phyloP scores from a whole-genome alignment of 2,113 vertebrate genomes.

The Gymnocephalus cernua region DNA sequence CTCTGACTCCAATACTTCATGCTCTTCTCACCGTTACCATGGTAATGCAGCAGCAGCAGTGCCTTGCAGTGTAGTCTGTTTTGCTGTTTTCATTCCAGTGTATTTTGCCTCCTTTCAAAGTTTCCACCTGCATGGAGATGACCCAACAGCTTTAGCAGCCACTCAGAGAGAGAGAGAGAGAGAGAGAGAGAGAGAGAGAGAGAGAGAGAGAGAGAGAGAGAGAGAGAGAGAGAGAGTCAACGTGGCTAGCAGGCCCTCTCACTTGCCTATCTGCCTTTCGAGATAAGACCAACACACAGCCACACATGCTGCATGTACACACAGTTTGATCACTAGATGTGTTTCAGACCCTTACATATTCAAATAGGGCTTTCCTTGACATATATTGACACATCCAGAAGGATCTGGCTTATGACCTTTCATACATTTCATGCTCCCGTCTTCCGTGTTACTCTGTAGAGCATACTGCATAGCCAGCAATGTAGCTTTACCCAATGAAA shows the following conservation, averaged over 20 bases:
- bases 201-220: not conserved
- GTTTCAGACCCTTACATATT: conserved; percentile 8
- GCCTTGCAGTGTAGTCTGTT: conserved; percentile 58
- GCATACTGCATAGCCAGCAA: not conserved
- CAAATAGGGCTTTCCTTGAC: conserved; percentile 4
- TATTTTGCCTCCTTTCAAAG: conserved; percentile 60
- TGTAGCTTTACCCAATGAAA: not conserved
- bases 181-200: not conserved
- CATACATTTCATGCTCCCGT: not conserved
- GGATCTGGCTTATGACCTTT: not conserved
- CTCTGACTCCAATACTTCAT: conserved; percentile 62
- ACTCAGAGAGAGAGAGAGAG: conserved; percentile 20
- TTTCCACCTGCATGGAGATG: conserved; percentile 59
- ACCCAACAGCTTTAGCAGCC: conserved; percentile 35
- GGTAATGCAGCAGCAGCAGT: conserved; percentile 72
- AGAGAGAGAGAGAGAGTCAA: conserved; percentile 9
- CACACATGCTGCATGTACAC: conserved; percentile 8
- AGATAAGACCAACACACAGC: conserved; percentile 46
- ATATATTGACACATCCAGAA: not conserved
- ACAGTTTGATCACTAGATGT: not conserved
- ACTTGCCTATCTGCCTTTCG: conserved; percentile 35
- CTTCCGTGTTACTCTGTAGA: not conserved
- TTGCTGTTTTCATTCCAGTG: conserved; percentile 65
- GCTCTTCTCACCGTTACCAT: conserved; percentile 73
- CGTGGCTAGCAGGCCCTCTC: conserved; percentile 33